Evolutionary conservation across 2,113 vertebrate species (phyloP), one percentile per base, ranked within the genome.

Genomic region (Chlorodrepanis virens): DNA sequence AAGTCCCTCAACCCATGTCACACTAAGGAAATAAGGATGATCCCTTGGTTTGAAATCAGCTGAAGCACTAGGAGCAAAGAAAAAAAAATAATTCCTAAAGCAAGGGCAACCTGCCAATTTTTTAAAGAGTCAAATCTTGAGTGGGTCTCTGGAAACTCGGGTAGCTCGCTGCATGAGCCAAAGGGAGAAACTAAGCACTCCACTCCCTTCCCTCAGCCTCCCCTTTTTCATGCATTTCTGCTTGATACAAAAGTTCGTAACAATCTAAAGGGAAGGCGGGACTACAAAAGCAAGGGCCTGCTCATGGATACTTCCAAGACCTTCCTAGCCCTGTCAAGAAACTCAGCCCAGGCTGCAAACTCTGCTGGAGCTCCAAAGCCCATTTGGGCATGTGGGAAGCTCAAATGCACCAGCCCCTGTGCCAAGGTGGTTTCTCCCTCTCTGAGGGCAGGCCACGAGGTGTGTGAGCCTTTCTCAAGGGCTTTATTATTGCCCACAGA

Each of bases 351-450:
- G 54, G 18, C 39, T 75, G 21, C 23, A 52, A 80, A 83, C 9
- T 27, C 49, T 3, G 3, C 44, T 76, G 45, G 54, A 92, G 54
- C 59, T 64, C 35, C 60, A 47, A 35, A 77, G 77, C 23, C 22
- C 2, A 0, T 16, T 23, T 6, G 1, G 68, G 53, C 59, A 40
- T 0, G 1, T 16, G 37, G n/a, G 50, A 89, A 45, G 20, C 42
- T 67, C 72, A 40, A 29, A 77, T 28, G 24, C 56, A 72, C 4
- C 5, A 4, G 45, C 10, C 24, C 4, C 5, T 11, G 16, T 14
- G 2, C 27, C 7, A 1, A 40, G 86, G 16, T 8, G 4, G 29
- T 33, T 82, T 56, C 61, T 76, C 13, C 44, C 35, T 59, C 64
- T 44, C 74, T 24, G 35, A 75, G 39, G 37, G n/a, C 67, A 86